These are phyloP conservation scores for Congeria kusceri DNA, from an alignment of 2,888 invertebrate species.

Conservation along the genomic window DNA sequence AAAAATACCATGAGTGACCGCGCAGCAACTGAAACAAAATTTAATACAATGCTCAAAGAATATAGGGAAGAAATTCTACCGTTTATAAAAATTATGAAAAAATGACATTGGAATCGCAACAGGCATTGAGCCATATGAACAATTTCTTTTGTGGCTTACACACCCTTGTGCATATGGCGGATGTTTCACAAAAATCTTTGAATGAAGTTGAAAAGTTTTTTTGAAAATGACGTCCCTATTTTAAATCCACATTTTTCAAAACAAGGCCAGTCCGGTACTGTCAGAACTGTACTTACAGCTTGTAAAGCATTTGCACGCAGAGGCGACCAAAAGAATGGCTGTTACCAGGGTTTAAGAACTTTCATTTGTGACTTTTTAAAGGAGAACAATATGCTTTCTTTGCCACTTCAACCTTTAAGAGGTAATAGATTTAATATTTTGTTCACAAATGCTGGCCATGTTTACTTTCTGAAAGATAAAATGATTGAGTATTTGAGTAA, in stretches of 20 bases:
- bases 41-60: slow-evolving; percentile 25
- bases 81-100: slow-evolving; percentile 11
- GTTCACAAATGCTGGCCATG: slow-evolving; percentile 49
- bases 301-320: slow-evolving; percentile 27
- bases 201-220: slow-evolving; percentile 14
- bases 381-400: slow-evolving; percentile 16
- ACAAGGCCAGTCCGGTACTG: slow-evolving; percentile 14
- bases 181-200: background rate
- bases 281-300: background rate
- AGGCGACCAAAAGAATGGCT: slow-evolving; percentile 45
- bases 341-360: slow-evolving; percentile 36
- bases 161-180: slow-evolving; percentile 34
- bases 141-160: slow-evolving; percentile 42
- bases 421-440: slow-evolving; percentile 57
- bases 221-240: slow-evolving; percentile 3
- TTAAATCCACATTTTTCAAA: slow-evolving; percentile 1
- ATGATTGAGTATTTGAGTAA: slow-evolving; percentile 27
- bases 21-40: slow-evolving; percentile 26
- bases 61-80: slow-evolving; percentile 15
- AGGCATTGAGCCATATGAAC: slow-evolving; percentile 14
- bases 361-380: slow-evolving; percentile 38
- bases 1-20: slow-evolving; percentile 38
- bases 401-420: slow-evolving; percentile 35
- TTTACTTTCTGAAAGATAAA: slow-evolving; percentile 43
- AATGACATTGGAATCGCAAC: slow-evolving; percentile 14